Conservation (phyloP, 2,888 invertebrate species). For the Diplolepis rosae region DNA sequence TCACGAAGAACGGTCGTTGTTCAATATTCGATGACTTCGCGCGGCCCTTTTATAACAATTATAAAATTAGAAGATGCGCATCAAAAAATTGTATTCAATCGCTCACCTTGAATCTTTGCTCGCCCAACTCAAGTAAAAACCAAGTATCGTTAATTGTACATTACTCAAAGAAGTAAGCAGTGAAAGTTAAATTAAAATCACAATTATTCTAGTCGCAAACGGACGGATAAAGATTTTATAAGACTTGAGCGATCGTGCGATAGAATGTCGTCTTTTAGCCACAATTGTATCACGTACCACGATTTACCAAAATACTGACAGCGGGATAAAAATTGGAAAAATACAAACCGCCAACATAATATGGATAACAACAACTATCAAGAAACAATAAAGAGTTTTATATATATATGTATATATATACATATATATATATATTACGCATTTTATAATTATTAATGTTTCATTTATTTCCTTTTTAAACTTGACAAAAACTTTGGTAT, state of each 20-base stretch:
- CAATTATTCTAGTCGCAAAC: slow-evolving; percentile 69
- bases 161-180: background rate
- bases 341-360: slow-evolving; percentile 61
- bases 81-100: background rate
- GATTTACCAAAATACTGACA: slow-evolving; percentile 64
- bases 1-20: background rate
- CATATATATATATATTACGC: slow-evolving; percentile 68
- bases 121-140: background rate
- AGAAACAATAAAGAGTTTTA: slow-evolving; percentile 74
- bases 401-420: no score
- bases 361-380: slow-evolving; percentile 72
- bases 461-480: background rate
- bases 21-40: slow-evolving; percentile 10
- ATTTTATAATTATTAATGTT: slow-evolving; percentile 4
- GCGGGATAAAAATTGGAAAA: slow-evolving; percentile 51
- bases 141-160: background rate
- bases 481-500: no score
- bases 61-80: background rate
- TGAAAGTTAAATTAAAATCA: background rate
- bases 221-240: slow-evolving; percentile 44
- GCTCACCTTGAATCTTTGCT: background rate
- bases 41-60: background rate
- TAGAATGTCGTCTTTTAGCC: background rate
- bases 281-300: slow-evolving; percentile 54
- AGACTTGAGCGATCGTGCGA: background rate